Percentiles rank a stretch among this genome's conserved stretches.
Conservation (phyloP, 2,113 vertebrate species). For the Athene cunicularia region DNA sequence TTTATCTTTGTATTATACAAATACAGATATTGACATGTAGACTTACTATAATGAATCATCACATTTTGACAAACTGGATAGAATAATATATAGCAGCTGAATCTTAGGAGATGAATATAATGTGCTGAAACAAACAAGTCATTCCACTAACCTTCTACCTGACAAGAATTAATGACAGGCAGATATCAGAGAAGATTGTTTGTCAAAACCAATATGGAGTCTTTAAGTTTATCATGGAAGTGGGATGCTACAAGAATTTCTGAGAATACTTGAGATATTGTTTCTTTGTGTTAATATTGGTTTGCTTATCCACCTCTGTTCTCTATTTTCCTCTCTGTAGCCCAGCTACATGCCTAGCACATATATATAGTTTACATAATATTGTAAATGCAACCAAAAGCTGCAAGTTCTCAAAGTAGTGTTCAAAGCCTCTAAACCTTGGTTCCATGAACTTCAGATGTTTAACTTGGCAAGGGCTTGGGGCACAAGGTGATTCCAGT, state of each 20-base stretch:
- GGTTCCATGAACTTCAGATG: background rate
- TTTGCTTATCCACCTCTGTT: background rate
- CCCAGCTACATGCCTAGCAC: background rate
- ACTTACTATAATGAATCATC: constrained; percentile 9
- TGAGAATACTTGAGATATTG: background rate
- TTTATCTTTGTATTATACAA: constrained; percentile 25
- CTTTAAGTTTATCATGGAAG: background rate
- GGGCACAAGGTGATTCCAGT: background rate
- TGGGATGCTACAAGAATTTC: background rate
- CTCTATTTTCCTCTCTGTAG: background rate
- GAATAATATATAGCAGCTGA: constrained; percentile 7
- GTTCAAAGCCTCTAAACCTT: background rate
- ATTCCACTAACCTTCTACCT: background rate
- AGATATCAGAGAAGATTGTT: background rate
- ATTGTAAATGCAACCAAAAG: background rate
- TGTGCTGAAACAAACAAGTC: background rate
- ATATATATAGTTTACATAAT: background rate
- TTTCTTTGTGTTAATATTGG: background rate
- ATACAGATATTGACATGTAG: constrained; percentile 11
- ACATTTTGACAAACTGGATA: constrained; percentile 2
- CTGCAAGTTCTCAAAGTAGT: background rate
- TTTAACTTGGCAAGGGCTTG: background rate
- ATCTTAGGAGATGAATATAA: background rate
- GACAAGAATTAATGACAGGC: constrained; percentile 4
- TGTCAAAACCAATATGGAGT: background rate